Evolutionary conservation across 2,113 vertebrate genomes (phyloP), one percentile per base, ranked within the genome.

Genomic region (Synodontis membranacea): DNA sequence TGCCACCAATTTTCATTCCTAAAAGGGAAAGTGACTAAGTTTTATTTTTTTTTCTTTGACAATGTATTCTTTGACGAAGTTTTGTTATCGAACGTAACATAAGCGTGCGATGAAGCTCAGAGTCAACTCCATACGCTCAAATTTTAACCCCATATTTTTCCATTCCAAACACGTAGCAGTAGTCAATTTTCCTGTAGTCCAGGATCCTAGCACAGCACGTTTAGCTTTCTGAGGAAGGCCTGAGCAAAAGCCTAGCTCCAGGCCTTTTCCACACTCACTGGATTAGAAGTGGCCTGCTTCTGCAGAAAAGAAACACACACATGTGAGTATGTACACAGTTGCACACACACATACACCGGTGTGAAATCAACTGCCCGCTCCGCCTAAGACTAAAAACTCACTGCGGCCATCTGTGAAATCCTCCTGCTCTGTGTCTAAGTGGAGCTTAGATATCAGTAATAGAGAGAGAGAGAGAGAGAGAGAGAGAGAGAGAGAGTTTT

Each of bases 381-480:
- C 48, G 54, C 52, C 39, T 60, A 88, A 87, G 76, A 76, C 74
- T 88, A 94, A 94, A 94, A 93, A 93, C 92, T 94, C 93, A 93
- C 93, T 91, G 84, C 92, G 86, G 93, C 95, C 94, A 95, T 95
- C 95, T 96, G 94, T 95, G 94, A 96, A 95, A 96, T 95, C 93
- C 93, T 92, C 91, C 94, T 93, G 93, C 93, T 95, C 93, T 94
- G 94, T 93, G 94, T 94, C 17, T 56, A 80, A 56, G 50, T 56
- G 34, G 52, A 56, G 50, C 21, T 56, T 10, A 79, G n/a, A 79
- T 79, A 37, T 34, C 48, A 37, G 37, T 52, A 23, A 79, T 19
- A 37, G 50, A 79, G 5, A 48, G 0, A 15, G 25, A 76, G 4
- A n/a, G 74, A 42, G 70, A 25, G 8, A 39, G 15, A 70, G 66